phyloP scores from a whole-genome alignment of 2,888 invertebrate species.

The Morpho deidamia region DNA sequence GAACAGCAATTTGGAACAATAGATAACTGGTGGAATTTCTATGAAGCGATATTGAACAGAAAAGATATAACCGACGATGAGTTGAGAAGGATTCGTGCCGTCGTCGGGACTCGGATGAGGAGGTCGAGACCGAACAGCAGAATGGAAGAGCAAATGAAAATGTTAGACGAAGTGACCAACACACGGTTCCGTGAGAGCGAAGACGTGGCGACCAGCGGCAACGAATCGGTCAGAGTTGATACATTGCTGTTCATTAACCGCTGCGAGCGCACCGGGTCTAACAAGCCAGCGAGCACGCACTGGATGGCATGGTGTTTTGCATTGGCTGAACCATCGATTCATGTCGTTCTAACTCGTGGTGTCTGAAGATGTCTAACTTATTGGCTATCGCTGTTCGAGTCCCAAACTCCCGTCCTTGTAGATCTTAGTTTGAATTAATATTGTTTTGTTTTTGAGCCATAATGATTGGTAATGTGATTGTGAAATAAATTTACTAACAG shows the following conservation, averaged over 20 bases:
- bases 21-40: slow-evolving; percentile 71
- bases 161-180: slow-evolving; percentile 59
- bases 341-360: slow-evolving; percentile 27
- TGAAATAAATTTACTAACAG: too few species aligned
- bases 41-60: slow-evolving; percentile 58
- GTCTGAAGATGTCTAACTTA: slow-evolving; percentile 22
- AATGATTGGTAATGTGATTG: neutral
- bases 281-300: slow-evolving; percentile 32
- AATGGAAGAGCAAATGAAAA: slow-evolving; percentile 59
- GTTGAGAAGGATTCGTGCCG: slow-evolving; percentile 41
- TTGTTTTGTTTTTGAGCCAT: neutral
- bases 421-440: too few species aligned
- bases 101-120: slow-evolving; percentile 43
- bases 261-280: slow-evolving; percentile 30
- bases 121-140: slow-evolving; percentile 51
- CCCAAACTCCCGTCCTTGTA: slow-evolving; percentile 6
- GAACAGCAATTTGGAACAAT: slow-evolving; percentile 69
- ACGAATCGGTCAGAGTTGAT: slow-evolving; percentile 64
- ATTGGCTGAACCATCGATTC: slow-evolving; percentile 15
- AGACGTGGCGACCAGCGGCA: slow-evolving; percentile 45
- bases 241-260: slow-evolving; percentile 31
- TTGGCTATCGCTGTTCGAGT: slow-evolving; percentile 19
- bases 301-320: slow-evolving; percentile 31
- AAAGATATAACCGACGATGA: slow-evolving; percentile 47
- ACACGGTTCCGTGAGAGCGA: slow-evolving; percentile 56